These are phyloP conservation scores for Eumerus sabulonum DNA, from an alignment of 2,888 invertebrate genomes.

Conservation along the genomic window DNA sequence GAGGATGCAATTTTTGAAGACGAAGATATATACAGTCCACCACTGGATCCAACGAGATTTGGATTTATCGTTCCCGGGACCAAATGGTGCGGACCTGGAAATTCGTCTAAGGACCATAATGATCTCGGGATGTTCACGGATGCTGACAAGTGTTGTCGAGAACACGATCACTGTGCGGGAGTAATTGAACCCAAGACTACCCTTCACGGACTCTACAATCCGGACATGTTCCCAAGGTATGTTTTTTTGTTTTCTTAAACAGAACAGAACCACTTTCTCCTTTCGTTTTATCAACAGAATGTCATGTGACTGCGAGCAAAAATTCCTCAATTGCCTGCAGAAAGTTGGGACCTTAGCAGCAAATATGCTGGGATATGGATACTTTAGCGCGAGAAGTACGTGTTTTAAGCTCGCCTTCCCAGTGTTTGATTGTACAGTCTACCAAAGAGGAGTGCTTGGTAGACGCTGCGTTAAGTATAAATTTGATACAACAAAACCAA, in stretches of 20 bases:
- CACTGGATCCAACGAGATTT: slow-evolving; percentile 73
- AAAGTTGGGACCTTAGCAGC: slow-evolving; percentile 72
- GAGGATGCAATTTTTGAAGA: slow-evolving; percentile 78
- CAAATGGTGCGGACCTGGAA: slow-evolving; percentile 94
- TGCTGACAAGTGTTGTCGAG: slow-evolving; percentile 92
- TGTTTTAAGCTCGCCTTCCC: slow-evolving; percentile 76
- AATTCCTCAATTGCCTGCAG: slow-evolving; percentile 77
- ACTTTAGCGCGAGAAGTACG: slow-evolving; percentile 73
- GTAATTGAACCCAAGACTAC: slow-evolving; percentile 74
- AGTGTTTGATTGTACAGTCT: slow-evolving; percentile 73
- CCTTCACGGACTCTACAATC: slow-evolving; percentile 74
- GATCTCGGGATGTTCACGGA: slow-evolving; percentile 89
- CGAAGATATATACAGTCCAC: slow-evolving; percentile 77
- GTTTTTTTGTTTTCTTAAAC: slow-evolving; percentile 23
- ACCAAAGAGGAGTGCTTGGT: slow-evolving; percentile 74
- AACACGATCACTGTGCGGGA: slow-evolving; percentile 84
- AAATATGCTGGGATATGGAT: slow-evolving; percentile 75
- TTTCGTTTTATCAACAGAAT: slow-evolving; percentile 70
- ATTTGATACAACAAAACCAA: slow-evolving; percentile 71
- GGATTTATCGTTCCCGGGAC: slow-evolving; percentile 83
- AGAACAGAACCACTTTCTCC: background rate
- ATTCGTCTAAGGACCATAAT: slow-evolving; percentile 86
- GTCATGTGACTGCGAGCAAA: slow-evolving; percentile 77
- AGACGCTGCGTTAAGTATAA: slow-evolving; percentile 76
- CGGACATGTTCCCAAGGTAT: slow-evolving; percentile 77